phyloP scores from a whole-genome alignment of 2,888 invertebrate genomes.

The Dorcus hopei region DNA sequence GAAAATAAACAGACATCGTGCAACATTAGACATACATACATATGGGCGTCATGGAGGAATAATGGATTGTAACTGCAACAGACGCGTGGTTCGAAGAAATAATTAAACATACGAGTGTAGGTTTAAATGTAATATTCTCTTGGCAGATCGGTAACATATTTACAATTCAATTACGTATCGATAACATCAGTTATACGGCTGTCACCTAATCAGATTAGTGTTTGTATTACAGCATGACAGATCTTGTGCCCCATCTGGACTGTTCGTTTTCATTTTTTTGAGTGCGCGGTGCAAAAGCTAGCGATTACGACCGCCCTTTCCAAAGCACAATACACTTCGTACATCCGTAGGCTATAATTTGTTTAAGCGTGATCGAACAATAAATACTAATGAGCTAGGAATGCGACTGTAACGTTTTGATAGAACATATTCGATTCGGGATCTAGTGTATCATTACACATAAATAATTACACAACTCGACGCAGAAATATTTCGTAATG shows the following conservation, averaged over 20 bases:
- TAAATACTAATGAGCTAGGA: not conserved
- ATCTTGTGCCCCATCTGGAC: not conserved
- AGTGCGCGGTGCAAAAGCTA: not conserved
- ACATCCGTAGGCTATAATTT: not conserved
- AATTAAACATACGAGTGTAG: not conserved
- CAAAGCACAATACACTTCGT: not conserved
- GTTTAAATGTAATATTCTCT: not conserved
- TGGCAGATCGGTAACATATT: constrained; percentile 1
- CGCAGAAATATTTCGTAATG: too few relatives aligned
- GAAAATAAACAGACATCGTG: too few relatives aligned
- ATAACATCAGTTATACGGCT: not conserved
- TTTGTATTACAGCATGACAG: not conserved
- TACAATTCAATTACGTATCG: constrained; percentile 2
- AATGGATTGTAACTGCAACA: too few relatives aligned
- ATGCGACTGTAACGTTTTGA: too few relatives aligned
- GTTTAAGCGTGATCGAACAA: not conserved
- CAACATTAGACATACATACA: too few relatives aligned
- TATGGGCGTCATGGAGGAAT: too few relatives aligned
- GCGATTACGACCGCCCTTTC: not conserved
- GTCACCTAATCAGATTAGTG: constrained; percentile 3
- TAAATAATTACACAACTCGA: too few relatives aligned
- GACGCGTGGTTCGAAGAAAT: not conserved
- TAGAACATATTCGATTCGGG: too few relatives aligned
- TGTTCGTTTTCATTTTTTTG: not conserved
- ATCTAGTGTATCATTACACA: too few relatives aligned